These are phyloP conservation scores for Sebastes steindachneri DNA, from an alignment of 2,797 vertebrate species.

Conservation along the genomic window DNA sequence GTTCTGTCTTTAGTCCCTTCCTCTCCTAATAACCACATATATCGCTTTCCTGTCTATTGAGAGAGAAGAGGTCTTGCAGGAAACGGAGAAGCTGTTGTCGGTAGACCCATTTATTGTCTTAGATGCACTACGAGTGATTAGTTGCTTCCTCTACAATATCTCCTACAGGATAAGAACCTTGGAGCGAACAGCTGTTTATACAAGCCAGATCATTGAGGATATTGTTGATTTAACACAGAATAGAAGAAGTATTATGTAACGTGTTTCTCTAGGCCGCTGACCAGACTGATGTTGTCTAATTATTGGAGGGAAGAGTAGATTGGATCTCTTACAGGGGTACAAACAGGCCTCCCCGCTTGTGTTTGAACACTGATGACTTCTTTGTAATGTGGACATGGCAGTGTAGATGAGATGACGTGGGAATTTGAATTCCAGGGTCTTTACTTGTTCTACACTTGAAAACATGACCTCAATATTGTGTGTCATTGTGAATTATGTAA, in stretches of 20 bases:
- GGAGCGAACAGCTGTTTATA: slow-evolving; percentile 18
- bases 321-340: background rate
- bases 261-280: background rate
- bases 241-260: slow-evolving; percentile 2
- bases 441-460: background rate
- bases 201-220: slow-evolving; percentile 29
- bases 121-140: slow-evolving; percentile 25
- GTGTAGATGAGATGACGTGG: background rate
- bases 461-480: background rate
- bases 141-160: slow-evolving; percentile 47
- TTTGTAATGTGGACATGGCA: background rate
- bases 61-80: slow-evolving; percentile 30
- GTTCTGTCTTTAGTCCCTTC: slow-evolving; percentile 40
- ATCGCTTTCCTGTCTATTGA: slow-evolving; percentile 24
- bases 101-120: slow-evolving; percentile 28
- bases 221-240: slow-evolving; percentile 28
- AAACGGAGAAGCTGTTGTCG: slow-evolving; percentile 33
- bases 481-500: background rate
- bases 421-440: background rate
- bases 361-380: background rate
- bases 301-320: background rate
- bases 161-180: slow-evolving; percentile 32
- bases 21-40: slow-evolving; percentile 31
- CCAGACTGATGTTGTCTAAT: slow-evolving; percentile 6
- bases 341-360: background rate